These are phyloP conservation scores for Manis crassicaudata DNA, from an alignment of 2,797 vertebrate genomes.

Conservation along the genomic window DNA sequence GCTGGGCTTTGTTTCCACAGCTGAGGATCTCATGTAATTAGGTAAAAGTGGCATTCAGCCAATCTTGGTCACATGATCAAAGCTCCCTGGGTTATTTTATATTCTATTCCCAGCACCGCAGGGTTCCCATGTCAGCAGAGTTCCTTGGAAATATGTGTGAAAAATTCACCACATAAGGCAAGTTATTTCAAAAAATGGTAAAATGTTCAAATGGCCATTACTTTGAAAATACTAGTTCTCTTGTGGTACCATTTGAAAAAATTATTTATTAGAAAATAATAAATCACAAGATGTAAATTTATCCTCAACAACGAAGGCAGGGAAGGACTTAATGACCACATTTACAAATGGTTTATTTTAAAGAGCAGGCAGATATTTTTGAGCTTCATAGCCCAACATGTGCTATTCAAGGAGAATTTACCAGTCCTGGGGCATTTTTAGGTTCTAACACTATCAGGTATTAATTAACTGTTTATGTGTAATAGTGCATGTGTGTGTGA, in stretches of 20 bases:
- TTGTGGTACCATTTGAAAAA: constrained; percentile 55
- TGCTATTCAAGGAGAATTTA: constrained; percentile 70
- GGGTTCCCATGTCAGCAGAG: neutral
- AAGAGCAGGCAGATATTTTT: constrained; percentile 73
- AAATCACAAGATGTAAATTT: constrained; percentile 74
- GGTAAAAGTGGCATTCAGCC: constrained; percentile 6
- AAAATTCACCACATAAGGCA: neutral
- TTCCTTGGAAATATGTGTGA: neutral
- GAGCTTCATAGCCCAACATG: constrained; percentile 69
- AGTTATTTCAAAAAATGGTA: constrained; percentile 13
- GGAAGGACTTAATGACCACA: constrained; percentile 66
- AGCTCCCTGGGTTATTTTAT: constrained; percentile 4
- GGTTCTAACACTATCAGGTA: neutral
- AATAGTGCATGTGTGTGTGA: neutral
- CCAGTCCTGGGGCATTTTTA: constrained; percentile 52
- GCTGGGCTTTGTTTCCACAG: constrained; percentile 5
- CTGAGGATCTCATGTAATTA: constrained; percentile 7
- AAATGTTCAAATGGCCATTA: constrained; percentile 1
- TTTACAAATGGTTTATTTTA: constrained; percentile 76
- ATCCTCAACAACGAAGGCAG: constrained; percentile 77
- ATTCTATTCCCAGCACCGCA: neutral
- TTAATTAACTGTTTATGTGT: neutral
- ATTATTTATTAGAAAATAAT: constrained; percentile 67
- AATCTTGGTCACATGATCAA: neutral
- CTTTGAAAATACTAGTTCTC: constrained; percentile 19